Evolutionary conservation across 1,140 invertebrate genomes (phyloP).

Genomic region (Meteorus sp.): DNA sequence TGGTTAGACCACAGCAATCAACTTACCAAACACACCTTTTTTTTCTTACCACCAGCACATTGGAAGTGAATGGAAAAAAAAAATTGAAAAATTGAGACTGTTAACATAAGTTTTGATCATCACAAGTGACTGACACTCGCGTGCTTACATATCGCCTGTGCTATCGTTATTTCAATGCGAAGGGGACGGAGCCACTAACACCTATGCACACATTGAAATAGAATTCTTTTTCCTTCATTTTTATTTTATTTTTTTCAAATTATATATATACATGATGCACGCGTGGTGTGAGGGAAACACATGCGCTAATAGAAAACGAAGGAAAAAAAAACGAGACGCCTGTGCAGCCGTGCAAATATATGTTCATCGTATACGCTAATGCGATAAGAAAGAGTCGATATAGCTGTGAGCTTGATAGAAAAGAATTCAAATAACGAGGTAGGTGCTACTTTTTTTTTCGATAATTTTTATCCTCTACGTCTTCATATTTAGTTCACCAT

Average conservation of each 20-base stretch:
- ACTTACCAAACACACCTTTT: too few relatives aligned
- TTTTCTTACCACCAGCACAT: too few relatives aligned
- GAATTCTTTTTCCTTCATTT: neutral
- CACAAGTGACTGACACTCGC: neutral
- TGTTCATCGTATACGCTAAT: conserved; percentile 8
- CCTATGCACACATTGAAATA: conserved; percentile 9
- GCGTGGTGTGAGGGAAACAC: too few relatives aligned
- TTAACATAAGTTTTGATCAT: neutral
- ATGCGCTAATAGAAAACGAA: too few relatives aligned
- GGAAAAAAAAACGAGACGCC: neutral
- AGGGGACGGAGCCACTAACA: neutral
- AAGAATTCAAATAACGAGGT: neutral
- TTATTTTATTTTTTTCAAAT: neutral
- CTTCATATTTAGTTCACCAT: too few relatives aligned
- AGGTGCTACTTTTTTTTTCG: too few relatives aligned
- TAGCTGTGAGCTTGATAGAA: neutral
- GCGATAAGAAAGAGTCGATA: neutral
- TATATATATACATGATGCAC: neutral
- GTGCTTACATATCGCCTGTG: neutral
- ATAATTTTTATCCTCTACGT: too few relatives aligned
- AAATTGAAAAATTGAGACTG: neutral
- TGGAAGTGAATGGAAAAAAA: too few relatives aligned
- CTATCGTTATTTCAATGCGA: neutral
- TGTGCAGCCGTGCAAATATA: neutral
- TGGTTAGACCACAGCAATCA: too few relatives aligned